Evolutionary conservation across 2,797 vertebrate species (phyloP).

Genomic region (Poecilia wingei): DNA sequence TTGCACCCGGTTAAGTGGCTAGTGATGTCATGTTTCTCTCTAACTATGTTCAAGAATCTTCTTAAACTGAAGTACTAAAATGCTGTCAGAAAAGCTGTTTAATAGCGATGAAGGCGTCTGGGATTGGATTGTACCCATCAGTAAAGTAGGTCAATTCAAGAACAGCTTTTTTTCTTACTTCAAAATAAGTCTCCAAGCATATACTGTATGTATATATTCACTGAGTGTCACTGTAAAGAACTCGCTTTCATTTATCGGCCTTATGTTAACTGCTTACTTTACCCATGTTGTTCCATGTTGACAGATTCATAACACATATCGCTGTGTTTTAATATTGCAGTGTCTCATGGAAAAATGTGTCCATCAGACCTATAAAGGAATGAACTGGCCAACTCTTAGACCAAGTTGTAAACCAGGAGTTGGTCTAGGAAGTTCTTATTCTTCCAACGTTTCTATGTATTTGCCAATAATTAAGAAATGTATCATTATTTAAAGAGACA

Average conservation of each 20-base stretch:
- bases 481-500: slow-evolving; percentile 17
- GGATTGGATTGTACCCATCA: background rate
- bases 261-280: background rate
- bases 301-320: background rate
- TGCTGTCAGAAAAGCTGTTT: background rate
- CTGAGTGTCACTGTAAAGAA: background rate
- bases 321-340: background rate
- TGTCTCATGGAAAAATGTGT: background rate
- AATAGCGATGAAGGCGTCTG: background rate
- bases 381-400: slow-evolving; percentile 14
- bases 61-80: background rate
- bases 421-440: slow-evolving; percentile 18
- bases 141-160: background rate
- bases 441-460: slow-evolving; percentile 24
- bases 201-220: background rate
- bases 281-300: background rate
- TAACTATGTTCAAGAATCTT: background rate
- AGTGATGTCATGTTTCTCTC: background rate
- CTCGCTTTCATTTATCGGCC: background rate
- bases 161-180: background rate
- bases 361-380: slow-evolving; percentile 40
- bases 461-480: slow-evolving; percentile 39
- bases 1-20: background rate
- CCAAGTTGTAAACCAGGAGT: background rate
- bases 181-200: background rate